These are phyloP conservation scores for Periophthalmus modestus DNA, from an alignment of 2,113 vertebrate genomes.

Conservation along the genomic window DNA sequence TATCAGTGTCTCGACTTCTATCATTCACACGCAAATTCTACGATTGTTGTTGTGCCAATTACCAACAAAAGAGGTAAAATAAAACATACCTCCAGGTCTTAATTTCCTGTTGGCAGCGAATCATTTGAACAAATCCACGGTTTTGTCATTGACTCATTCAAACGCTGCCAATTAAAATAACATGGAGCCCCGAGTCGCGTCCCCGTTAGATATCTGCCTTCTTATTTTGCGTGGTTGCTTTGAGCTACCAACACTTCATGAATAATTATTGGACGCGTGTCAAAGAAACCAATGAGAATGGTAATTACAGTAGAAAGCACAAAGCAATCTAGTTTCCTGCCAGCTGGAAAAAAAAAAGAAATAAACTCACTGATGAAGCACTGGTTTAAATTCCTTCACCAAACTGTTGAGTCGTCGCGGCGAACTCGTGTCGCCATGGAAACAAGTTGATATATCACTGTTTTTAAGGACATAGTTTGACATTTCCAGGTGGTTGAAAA, in stretches of 20 bases:
- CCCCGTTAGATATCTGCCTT: not conserved
- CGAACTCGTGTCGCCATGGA: not conserved
- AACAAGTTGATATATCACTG: not conserved
- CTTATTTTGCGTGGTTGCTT: not conserved
- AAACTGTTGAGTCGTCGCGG: not conserved
- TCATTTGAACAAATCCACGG: not conserved
- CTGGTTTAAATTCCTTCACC: not conserved
- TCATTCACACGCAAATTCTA: not conserved
- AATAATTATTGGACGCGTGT: slow-evolving; percentile 5
- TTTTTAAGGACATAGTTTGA: not conserved
- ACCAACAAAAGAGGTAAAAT: not conserved
- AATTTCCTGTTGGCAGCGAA: slow-evolving; percentile 1
- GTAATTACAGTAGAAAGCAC: not conserved
- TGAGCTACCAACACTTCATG: slow-evolving; percentile 2
- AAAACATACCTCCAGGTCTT: slow-evolving; percentile 2
- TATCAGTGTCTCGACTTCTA: not conserved
- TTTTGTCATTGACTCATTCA: slow-evolving; percentile 4
- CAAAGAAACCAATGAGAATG: not conserved
- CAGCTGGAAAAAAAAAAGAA: not conserved
- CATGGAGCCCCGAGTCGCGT: not conserved
- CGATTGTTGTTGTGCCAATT: not conserved
- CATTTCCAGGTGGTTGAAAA: not conserved
- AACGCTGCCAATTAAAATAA: slow-evolving; percentile 3
- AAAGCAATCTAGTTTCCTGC: not conserved
- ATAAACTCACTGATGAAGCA: not conserved